These are phyloP conservation scores for Scomber japonicus DNA, from an alignment of 2,113 vertebrate species.

Conservation along the genomic window DNA sequence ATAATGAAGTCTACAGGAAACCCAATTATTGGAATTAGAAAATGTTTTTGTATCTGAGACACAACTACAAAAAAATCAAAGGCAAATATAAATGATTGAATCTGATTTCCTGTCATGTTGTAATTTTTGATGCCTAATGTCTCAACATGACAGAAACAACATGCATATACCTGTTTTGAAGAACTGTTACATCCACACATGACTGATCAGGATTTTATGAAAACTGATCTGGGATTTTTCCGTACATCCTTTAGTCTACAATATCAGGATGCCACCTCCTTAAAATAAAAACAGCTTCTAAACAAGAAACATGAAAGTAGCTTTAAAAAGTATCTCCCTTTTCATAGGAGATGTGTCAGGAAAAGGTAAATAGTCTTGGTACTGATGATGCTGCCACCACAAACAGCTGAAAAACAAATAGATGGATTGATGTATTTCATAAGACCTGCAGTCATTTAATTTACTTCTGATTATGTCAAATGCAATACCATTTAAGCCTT, in stretches of 20 bases:
- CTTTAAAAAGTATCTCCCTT: too few species aligned
- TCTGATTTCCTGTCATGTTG: background rate
- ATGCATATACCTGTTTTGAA: too few species aligned
- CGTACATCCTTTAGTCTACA: too few species aligned
- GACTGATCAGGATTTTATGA: slow-evolving; percentile 5
- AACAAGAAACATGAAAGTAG: too few species aligned
- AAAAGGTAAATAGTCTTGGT: background rate
- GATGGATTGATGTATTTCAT: background rate
- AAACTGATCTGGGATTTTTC: background rate
- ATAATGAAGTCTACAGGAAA: too few species aligned
- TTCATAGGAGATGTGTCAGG: background rate
- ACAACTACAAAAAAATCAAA: background rate
- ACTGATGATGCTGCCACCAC: background rate
- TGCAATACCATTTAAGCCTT: background rate
- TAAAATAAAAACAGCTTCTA: too few species aligned
- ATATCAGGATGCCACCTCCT: too few species aligned
- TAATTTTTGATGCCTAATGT: too few species aligned
- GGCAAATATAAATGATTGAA: background rate
- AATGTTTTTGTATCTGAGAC: background rate
- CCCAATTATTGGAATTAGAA: background rate
- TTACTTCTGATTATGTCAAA: background rate
- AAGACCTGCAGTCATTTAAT: background rate
- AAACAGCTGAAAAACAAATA: background rate
- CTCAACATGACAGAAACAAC: too few species aligned
- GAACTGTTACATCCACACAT: background rate